Conservation (phyloP, 2,797 vertebrate species). For the Notoglanidium macrostoma region DNA sequence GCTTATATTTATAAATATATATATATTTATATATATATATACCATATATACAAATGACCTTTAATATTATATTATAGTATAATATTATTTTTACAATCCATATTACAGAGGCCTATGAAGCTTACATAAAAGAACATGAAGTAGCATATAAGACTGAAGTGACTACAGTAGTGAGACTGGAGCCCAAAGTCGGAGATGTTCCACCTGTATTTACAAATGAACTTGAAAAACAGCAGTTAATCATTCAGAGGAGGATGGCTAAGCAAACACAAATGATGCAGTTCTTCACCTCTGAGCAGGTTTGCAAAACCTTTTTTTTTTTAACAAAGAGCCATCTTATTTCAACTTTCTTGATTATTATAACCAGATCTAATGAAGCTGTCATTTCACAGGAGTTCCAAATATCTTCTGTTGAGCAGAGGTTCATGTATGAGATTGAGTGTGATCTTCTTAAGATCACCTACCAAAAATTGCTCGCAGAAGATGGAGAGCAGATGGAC, state of each 20-base stretch:
- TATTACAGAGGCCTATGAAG: slow-evolving; percentile 87
- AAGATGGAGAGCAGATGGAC: slow-evolving; percentile 88
- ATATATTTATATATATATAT: no score
- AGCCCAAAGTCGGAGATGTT: slow-evolving; percentile 81
- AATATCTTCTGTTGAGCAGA: slow-evolving; percentile 92
- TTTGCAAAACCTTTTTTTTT: slow-evolving; percentile 56
- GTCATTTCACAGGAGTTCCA: slow-evolving; percentile 82
- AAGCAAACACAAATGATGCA: slow-evolving; percentile 83
- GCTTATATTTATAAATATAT: no score
- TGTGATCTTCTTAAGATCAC: slow-evolving; percentile 91
- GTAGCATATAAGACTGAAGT: slow-evolving; percentile 82
- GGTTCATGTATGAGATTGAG: slow-evolving; percentile 95
- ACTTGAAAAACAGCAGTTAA: slow-evolving; percentile 85
- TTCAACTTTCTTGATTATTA: not conserved
- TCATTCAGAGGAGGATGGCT: slow-evolving; percentile 83
- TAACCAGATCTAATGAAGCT: not conserved
- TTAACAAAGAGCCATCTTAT: not conserved
- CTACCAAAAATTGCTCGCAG: slow-evolving; percentile 86
- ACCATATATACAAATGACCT: not conserved
- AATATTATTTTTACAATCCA: slow-evolving; percentile 56
- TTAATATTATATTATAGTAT: not conserved
- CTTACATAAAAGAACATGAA: slow-evolving; percentile 85
- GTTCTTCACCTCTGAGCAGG: slow-evolving; percentile 87
- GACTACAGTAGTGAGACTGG: slow-evolving; percentile 79
- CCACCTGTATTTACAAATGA: slow-evolving; percentile 79